phyloP scores from a whole-genome alignment of 2,888 invertebrate genomes.

The Omphaloscelis lunosa region DNA sequence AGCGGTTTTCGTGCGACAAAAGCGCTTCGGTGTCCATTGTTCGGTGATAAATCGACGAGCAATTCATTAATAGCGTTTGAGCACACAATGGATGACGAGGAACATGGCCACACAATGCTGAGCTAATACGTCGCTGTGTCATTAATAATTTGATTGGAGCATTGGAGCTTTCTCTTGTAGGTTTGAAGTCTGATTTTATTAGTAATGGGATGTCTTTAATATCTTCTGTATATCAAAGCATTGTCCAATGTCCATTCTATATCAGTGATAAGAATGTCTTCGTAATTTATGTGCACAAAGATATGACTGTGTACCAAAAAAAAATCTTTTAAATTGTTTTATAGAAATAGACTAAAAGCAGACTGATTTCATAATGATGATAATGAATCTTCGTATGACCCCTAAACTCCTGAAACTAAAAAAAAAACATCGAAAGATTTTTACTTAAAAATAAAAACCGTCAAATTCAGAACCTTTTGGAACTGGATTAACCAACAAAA shows the following conservation, averaged over 20 bases:
- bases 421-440: not conserved
- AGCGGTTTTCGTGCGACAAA: conserved; percentile 66
- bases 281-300: not conserved
- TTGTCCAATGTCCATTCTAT: not conserved
- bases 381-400: not conserved
- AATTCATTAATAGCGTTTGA: conserved; percentile 72
- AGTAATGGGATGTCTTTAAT: not conserved
- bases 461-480: not conserved
- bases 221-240: not conserved
- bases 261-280: not conserved
- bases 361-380: not conserved
- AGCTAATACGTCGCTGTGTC: conserved; percentile 56
- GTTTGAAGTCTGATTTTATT: conserved; percentile 19
- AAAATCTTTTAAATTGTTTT: too few species aligned
- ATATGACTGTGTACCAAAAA: not conserved
- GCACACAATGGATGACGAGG: conserved; percentile 68
- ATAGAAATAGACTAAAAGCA: not conserved
- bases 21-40: conserved; percentile 60
- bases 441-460: not conserved
- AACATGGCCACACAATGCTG: conserved; percentile 49
- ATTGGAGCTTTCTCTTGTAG: conserved; percentile 60
- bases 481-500: not conserved
- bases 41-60: conserved; percentile 71
- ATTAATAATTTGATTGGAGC: conserved; percentile 67
- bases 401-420: not conserved